Percentiles rank a stretch among this genome's conserved stretches.
Evolutionary conservation across 2,888 invertebrate species (phyloP).

Genomic region (Sphecodes monilicornis): DNA sequence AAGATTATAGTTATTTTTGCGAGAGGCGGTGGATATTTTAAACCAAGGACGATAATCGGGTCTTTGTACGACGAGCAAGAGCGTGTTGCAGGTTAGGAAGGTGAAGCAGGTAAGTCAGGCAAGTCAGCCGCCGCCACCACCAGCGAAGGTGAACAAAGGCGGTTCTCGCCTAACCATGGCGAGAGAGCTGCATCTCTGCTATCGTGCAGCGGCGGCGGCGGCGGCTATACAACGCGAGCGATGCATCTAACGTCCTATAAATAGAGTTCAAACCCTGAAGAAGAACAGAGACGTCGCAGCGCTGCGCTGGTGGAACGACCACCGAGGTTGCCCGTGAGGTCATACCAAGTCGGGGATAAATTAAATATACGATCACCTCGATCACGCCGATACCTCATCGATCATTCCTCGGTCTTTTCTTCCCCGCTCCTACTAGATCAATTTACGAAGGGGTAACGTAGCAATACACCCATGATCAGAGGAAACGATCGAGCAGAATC

Average conservation of each 20-base stretch:
- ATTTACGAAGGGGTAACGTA: neutral
- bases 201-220: neutral
- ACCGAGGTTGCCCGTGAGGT: constrained; percentile 46
- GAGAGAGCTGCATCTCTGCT: neutral
- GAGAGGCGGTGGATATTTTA: neutral
- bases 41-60: constrained; percentile 44
- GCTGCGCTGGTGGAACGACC: constrained; percentile 27
- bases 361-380: constrained; percentile 46
- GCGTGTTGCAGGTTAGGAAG: neutral
- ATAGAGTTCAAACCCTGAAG: constrained; percentile 52
- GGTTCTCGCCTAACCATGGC: neutral
- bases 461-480: neutral
- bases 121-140: neutral
- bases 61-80: constrained; percentile 3
- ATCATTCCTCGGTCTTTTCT: constrained; percentile 9
- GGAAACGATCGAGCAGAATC: neutral
- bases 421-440: neutral
- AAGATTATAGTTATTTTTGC: neutral
- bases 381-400: constrained; percentile 27
- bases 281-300: constrained; percentile 38
- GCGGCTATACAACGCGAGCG: constrained; percentile 14
- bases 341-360: constrained; percentile 57
- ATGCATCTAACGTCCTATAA: constrained; percentile 48
- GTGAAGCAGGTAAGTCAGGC: neutral
- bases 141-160: constrained; percentile 12